Base-by-base conservation (phyloP, 2,888 invertebrate genomes). In the Erynnis tages region DNA sequence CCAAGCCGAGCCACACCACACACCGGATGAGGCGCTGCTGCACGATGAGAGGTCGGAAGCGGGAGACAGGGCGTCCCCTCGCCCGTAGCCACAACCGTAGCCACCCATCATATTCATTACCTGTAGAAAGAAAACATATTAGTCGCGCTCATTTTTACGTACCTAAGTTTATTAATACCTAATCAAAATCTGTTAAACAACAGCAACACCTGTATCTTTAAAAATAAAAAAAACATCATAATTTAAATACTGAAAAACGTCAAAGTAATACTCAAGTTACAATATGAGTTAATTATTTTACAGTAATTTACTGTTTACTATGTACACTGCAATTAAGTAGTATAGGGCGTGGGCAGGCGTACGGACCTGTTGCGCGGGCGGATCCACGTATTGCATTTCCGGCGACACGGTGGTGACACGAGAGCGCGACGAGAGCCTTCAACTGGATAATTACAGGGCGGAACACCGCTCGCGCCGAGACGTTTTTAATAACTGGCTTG, bases 401-500 rank as follows among this genome's bases (percentile, higher is more conserved):
- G 83, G 83, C 61, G 76, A 72, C 69, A 71, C 69, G 62, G 73
- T 72, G 83, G 82, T 83, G 86, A 87, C 86, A 85, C 80, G 41
- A 82, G 78, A 71, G 75, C 69, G 75, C 70, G 75, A 76, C 76
- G 62, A 81, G 76, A 81, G 76, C 78, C 77, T 83, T 74, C 82
- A 84, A 85, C 82, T 82, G 79, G 78, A 84, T 89, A 89, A 90
- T 90, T 88, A 89, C 85, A 87, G 89, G 88, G 88, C 88, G 89
- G 88, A 78, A 65, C 88, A 84, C 89, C 88, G 85, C 76, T 88
- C 90, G 79, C 90, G 89, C 78, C 90, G 89, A 90, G 90, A 90
- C 86, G 90, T 90, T 90, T 90, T 90, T 90, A 90, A 90, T 90
- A 90, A 90, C 90, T 90, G 90, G 88, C 90, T 90, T 89, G 76